phyloP scores from a whole-genome alignment of 2,888 invertebrate species.

The Calephelis perditalis region DNA sequence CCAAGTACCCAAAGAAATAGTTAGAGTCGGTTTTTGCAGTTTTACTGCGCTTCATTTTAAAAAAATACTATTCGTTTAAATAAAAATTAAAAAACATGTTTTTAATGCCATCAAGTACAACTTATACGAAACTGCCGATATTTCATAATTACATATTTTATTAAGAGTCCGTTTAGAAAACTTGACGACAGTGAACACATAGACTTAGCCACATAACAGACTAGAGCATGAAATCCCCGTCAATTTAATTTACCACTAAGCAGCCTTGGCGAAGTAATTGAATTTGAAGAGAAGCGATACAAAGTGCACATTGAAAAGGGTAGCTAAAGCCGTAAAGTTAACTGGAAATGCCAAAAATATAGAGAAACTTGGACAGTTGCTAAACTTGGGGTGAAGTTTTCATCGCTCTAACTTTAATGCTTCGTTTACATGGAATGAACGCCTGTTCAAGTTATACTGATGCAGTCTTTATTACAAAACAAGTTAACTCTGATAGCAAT shows the following conservation, averaged over 20 bases:
- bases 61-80: too few relatives aligned
- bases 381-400: slow-evolving; percentile 20
- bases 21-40: too few relatives aligned
- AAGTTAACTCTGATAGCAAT: background rate
- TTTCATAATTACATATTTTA: too few relatives aligned
- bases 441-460: background rate
- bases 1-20: too few relatives aligned
- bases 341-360: slow-evolving; percentile 25
- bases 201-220: too few relatives aligned
- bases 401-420: slow-evolving; percentile 3
- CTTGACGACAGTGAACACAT: too few relatives aligned
- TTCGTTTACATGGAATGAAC: background rate
- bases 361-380: slow-evolving; percentile 21
- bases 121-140: too few relatives aligned
- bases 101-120: too few relatives aligned
- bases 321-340: slow-evolving; percentile 13
- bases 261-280: background rate
- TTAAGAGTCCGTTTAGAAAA: too few relatives aligned
- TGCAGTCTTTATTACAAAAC: background rate
- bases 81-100: too few relatives aligned
- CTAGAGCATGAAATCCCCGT: background rate
- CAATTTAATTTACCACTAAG: slow-evolving; percentile 5
- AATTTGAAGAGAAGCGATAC: slow-evolving; percentile 13
- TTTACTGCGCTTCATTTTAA: too few relatives aligned
- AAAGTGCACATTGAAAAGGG: slow-evolving; percentile 13